Conservation (phyloP, 2,888 invertebrate genomes). For the Tridacna gigas region DNA sequence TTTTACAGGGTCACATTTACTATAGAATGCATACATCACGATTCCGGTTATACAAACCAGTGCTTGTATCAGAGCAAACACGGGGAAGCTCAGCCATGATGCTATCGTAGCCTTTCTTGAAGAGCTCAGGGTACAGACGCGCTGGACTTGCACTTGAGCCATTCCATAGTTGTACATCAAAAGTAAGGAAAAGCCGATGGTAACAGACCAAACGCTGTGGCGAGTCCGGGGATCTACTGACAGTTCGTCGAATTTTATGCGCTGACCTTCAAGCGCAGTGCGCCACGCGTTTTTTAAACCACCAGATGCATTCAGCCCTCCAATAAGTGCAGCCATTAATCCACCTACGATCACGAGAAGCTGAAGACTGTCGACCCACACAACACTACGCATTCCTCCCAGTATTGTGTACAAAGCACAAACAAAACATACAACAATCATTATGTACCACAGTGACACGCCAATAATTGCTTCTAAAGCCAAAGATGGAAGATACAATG, state of each 20-base stretch:
- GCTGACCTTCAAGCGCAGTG: background rate
- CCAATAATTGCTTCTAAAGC: slow-evolving; percentile 90
- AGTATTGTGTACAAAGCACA: slow-evolving; percentile 91
- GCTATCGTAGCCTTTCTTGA: slow-evolving; percentile 10
- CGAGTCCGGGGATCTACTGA: slow-evolving; percentile 14
- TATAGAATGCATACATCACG: slow-evolving; percentile 54
- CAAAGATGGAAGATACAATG: slow-evolving; percentile 40
- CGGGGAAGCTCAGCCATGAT: background rate
- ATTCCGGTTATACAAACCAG: slow-evolving; percentile 40
- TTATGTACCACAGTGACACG: slow-evolving; percentile 90
- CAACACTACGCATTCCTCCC: slow-evolving; percentile 17
- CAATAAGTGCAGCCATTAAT: background rate
- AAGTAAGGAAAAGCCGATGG: background rate
- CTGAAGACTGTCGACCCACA: slow-evolving; percentile 12
- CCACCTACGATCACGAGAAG: slow-evolving; percentile 1
- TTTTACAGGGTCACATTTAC: slow-evolving; percentile 32
- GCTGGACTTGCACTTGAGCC: background rate
- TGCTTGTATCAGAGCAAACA: slow-evolving; percentile 5
- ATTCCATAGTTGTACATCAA: slow-evolving; percentile 3
- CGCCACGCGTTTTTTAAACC: slow-evolving; percentile 5
- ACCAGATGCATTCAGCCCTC: background rate
- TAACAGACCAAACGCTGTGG: slow-evolving; percentile 9
- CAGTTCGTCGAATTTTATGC: background rate
- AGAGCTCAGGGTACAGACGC: background rate
- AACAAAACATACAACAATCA: slow-evolving; percentile 91